Percentiles rank a stretch among this genome's conserved stretches.
phyloP scores from a whole-genome alignment of 1,140 invertebrate genomes.

The Hypsibius dujardini region DNA sequence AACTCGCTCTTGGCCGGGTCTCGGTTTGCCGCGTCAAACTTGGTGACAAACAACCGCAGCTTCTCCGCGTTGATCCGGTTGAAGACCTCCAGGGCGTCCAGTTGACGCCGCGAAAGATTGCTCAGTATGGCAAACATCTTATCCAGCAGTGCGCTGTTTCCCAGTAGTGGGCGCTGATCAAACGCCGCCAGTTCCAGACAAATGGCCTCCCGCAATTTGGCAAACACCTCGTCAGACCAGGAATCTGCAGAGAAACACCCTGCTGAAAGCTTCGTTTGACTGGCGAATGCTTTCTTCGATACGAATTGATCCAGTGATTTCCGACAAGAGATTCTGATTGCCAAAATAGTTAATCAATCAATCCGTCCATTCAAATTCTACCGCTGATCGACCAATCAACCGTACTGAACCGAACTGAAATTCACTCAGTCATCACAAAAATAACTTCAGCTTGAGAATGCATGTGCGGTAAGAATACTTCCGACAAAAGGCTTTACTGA shows the following conservation, averaged over 20 bases:
- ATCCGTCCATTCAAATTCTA: no score
- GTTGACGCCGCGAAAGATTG: slow-evolving; percentile 1
- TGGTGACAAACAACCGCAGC: neutral
- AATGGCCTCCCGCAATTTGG: neutral
- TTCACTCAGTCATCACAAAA: no score
- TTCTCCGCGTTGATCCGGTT: slow-evolving; percentile 23
- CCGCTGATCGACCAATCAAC: no score
- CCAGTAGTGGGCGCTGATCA: neutral
- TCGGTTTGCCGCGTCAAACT: neutral
- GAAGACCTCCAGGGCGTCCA: slow-evolving; percentile 22
- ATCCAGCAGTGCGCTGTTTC: neutral
- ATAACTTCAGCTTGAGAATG: no score
- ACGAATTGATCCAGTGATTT: no score
- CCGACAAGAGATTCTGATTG: no score
- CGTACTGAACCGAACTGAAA: no score
- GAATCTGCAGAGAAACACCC: neutral
- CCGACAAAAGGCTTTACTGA: no score
- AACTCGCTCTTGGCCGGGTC: slow-evolving; percentile 33
- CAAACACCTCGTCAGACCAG: neutral
- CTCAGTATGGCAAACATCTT: slow-evolving; percentile 1
- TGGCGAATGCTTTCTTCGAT: no score
- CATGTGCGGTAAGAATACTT: no score
- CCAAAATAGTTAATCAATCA: no score
- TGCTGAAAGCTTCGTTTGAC: no score
- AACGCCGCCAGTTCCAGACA: neutral